Base-by-base conservation (phyloP, 1,140 invertebrate species). In the Chlorops oryzae region DNA sequence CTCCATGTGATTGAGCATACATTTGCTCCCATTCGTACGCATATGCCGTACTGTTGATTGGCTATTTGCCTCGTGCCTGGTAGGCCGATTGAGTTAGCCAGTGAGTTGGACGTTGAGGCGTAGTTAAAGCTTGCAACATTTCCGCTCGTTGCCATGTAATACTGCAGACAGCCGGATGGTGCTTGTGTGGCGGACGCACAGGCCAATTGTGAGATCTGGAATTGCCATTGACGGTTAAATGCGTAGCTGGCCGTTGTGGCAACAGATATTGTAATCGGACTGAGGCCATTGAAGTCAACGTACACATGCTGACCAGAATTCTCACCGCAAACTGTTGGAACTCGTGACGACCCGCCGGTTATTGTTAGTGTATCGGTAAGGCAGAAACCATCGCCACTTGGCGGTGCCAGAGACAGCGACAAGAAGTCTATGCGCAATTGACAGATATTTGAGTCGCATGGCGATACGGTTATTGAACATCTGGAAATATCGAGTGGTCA, bases 261-360 rank as follows among this genome's bases (percentile, higher is more conserved):
- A 9, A 88, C 77, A 0, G 81, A 78, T 9, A 89, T 80, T 18
- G 80, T 82, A 20, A 87, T 86, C 2, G 83, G 78, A 32, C 72
- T 77, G 38, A 80, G 77, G 2, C 78, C 81, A 53, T 84, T 79
- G 56, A 90, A 88, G 61, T 88, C 83, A 1, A 89, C 76, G 53
- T 88, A 90, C 6, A 90, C 80, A 63, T 90, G 88, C 67, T 90
- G 86, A 7, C 86, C 87, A 1, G 78, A 78, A 72, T 90, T 89
- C 61, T 87, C 82, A 7, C 89, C 89, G 67, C 89, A 92, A 45
- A 92, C 78, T 18, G 73, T 68, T 0, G 86, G 85, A 2, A 87
- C 80, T 15, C 75, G 68, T 0, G 80, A 80, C 37, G 81, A 77
- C 1, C 80, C 82, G 5, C 86, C 87, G 0, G 81, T 80, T 17